Conservation (phyloP, 2,888 invertebrate genomes). For the Pseudoips prasinana region DNA sequence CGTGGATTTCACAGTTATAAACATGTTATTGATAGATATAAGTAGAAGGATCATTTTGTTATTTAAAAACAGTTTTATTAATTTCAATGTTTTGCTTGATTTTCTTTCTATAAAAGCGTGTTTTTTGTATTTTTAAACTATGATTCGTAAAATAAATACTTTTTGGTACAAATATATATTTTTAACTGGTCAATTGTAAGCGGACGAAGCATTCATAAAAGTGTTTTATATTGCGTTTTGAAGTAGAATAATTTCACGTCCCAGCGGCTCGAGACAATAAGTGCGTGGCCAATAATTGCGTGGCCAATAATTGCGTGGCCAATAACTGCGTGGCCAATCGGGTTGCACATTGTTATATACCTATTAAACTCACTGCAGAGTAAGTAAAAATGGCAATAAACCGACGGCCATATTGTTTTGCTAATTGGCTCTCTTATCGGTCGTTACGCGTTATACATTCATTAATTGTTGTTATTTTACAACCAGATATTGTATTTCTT, state of each 20-base stretch:
- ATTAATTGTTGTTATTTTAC: slow-evolving; percentile 66
- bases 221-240: slow-evolving; percentile 29
- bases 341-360: slow-evolving; percentile 41
- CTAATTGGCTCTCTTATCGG: slow-evolving; percentile 72
- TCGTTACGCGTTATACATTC: slow-evolving; percentile 61
- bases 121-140: no score
- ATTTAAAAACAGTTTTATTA: no score
- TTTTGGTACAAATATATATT: no score
- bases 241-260: slow-evolving; percentile 47
- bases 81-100: no score
- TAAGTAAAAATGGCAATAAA: slow-evolving; percentile 53
- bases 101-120: no score
- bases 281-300: slow-evolving; percentile 41
- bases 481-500: slow-evolving; percentile 62
- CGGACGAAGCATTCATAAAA: slow-evolving; percentile 15
- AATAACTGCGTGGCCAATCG: slow-evolving; percentile 41
- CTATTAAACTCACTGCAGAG: slow-evolving; percentile 30
- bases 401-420: slow-evolving; percentile 51
- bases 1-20: no score
- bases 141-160: no score
- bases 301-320: slow-evolving; percentile 46
- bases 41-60: no score
- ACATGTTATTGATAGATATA: no score
- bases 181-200: no score
- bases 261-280: slow-evolving; percentile 47